Base-by-base conservation (phyloP, 1,140 invertebrate species). In the Hylyphantes graminicola region DNA sequence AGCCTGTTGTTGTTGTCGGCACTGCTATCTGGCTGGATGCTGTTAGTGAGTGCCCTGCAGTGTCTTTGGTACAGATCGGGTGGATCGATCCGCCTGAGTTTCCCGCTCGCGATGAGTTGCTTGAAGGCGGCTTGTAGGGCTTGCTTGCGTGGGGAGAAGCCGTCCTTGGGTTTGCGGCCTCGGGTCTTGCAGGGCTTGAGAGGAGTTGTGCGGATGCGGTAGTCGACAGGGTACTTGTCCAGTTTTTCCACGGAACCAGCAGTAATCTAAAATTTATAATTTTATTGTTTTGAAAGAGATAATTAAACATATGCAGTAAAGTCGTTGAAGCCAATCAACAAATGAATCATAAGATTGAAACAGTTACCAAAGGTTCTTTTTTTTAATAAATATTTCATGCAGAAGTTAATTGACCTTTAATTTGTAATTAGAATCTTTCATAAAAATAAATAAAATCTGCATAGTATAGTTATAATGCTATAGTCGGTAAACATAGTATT, bases 191-290 rank as follows among this genome's bases (percentile, higher is more conserved):
- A 96, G 0, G 95, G 95, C 87, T 95, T 93, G 5, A 97, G 88
- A 12, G 96, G 96, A 21, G 94, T 94, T 55, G 94, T 94, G 81
- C 96, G 91, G 35, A 97, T 93, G 87, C 95, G 92, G 19, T 96
- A 94, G 90, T 96, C 94, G 90, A 95, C 94, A 19, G 95, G 94
- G 86, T 90, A 92, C 81, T 96, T 96, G 87, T 94, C 93, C 77
- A 98, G 91, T 87, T 95, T 92, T 92, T 98, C 95, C 67, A 98
- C 91, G 68, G 95, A 93, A 54, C 96, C 96, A 84, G 91, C 57
- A 19, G 65, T 59, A 68, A 87, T 85, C 87, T 86, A 50, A 4
- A 86, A 72, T 8, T 10, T 61, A 51, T 70, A 64, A 64, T 64
- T 64, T 11, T n/a, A 7, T 15, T 10, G 15, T 2, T 64, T 10